Base-by-base conservation (phyloP, 2,888 invertebrate genomes). In the Nysson spinosus region DNA sequence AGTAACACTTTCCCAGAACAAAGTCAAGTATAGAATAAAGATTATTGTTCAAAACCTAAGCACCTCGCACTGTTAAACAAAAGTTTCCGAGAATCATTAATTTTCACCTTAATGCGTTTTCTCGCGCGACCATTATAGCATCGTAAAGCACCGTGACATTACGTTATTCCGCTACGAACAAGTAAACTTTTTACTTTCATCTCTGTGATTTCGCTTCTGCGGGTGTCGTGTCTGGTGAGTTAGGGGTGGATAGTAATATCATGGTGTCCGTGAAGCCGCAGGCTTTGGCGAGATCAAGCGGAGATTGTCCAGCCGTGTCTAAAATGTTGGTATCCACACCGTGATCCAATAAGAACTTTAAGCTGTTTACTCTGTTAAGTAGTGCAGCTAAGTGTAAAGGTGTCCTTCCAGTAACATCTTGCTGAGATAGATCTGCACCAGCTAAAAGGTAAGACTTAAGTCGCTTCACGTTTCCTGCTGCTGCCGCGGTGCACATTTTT, bases 371-470 rank as follows among this genome's bases (percentile, higher is more conserved):
- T 12, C 89, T 88, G 24, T 91, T 90, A 78, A 91, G 91, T 1
- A 92, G 82, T 0, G 91, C 91, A 0, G 93, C 93, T 80, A 92
- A 89, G 86, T 95, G 94, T 44, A 95, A 83, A 0, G 93, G 90
- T 0, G 93, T 93, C 51, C 94, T 89, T 3, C 90, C 90, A 1
- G 92, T 89, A 3, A 90, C 88, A 82, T 94, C 94, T 0, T 86
- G 67, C 26, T 90, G 88, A 1, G 90, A 89, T 0, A 94, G 81
- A 84, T 92, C 91, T 0, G 92, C 94, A 0, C 93, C 93, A 0
- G 94, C 94, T n/a, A 90, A 66, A 22, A 88, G 86, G 75, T 91
- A 90, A 0, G 93, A 92, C 57, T 90, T 86, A 7, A 95, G 82
- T 14, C 92, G 90, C 2, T 82, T 82, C 1, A 91, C 49, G 6